Conservation (phyloP, 37 sponge, comb jelly and placozoan genomes). For the Geodia barretti region DNA sequence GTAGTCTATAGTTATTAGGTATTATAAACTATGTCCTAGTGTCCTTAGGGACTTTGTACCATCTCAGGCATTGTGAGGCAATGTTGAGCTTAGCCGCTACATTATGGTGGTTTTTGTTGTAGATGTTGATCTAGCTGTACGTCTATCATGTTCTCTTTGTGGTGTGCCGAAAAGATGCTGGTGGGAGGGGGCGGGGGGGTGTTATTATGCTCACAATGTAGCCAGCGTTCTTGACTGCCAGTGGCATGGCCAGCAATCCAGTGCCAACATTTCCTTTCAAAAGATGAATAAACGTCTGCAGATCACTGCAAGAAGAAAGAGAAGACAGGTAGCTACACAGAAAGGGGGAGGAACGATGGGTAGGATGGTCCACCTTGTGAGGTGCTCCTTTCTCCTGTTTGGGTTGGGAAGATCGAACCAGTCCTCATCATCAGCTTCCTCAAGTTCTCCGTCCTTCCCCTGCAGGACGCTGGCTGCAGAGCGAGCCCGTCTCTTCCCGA, state of each 20-base stretch:
- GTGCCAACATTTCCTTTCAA: slow-evolving; percentile 86
- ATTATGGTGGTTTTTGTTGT: no score
- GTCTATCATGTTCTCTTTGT: no score
- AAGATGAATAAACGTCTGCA: slow-evolving; percentile 68
- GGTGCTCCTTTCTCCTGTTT: not conserved
- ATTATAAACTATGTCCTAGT: no score
- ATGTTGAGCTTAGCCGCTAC: no score
- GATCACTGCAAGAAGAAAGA: slow-evolving; percentile 26
- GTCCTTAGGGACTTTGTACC: no score
- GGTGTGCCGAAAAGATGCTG: no score
- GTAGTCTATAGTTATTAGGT: no score
- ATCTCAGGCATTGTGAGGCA: no score
- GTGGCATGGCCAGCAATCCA: slow-evolving; percentile 76
- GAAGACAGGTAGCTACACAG: not conserved
- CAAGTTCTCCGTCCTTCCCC: not conserved
- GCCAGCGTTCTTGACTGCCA: slow-evolving; percentile 69
- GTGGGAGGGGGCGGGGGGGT: not conserved
- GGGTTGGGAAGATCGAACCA: not conserved
- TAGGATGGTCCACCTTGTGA: not conserved
- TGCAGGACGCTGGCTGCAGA: not conserved
- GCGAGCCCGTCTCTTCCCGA: not conserved
- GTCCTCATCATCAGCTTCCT: not conserved
- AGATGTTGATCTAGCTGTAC: no score
- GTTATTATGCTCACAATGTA: slow-evolving; percentile 42
- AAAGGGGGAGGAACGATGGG: not conserved